Conservation (phyloP, 2,113 vertebrate species). For the Dipodomys stephensi region DNA sequence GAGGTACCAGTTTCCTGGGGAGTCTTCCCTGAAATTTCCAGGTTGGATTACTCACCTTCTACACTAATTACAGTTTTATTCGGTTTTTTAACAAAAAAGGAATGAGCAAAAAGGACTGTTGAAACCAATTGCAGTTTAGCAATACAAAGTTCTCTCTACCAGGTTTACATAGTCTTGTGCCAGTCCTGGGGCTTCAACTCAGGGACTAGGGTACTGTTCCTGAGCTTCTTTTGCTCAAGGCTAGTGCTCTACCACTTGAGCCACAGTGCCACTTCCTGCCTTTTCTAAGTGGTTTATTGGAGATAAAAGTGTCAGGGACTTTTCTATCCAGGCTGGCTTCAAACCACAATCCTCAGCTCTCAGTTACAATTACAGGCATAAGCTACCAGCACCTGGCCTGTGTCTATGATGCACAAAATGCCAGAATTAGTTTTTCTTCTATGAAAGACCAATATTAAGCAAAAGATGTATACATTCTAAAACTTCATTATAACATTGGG, state of each 20-base stretch:
- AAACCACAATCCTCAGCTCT: too few relatives aligned
- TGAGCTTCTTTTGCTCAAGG: too few relatives aligned
- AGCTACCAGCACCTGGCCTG: not conserved
- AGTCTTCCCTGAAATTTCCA: constrained; percentile 15
- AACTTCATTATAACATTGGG: not conserved
- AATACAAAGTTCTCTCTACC: not conserved
- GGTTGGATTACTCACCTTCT: not conserved
- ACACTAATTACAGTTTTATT: not conserved
- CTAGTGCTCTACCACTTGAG: too few relatives aligned
- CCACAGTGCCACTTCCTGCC: too few relatives aligned
- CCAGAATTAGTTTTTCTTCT: constrained; percentile 19
- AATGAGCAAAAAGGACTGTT: constrained; percentile 24
- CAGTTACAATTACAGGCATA: too few relatives aligned
- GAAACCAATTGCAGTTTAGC: constrained; percentile 28
- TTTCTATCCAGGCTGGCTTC: too few relatives aligned
- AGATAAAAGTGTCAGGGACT: too few relatives aligned
- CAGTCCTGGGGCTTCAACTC: too few relatives aligned
- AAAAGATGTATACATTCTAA: constrained; percentile 17
- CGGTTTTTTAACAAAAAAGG: not conserved
- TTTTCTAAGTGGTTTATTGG: too few relatives aligned
- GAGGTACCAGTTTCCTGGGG: not conserved
- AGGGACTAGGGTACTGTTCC: too few relatives aligned
- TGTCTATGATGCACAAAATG: not conserved
- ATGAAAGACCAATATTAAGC: not conserved
- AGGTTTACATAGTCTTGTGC: not conserved